Base-by-base conservation (phyloP, 2,113 vertebrate species). In the Sinocyclocheilus maitianheensis region DNA sequence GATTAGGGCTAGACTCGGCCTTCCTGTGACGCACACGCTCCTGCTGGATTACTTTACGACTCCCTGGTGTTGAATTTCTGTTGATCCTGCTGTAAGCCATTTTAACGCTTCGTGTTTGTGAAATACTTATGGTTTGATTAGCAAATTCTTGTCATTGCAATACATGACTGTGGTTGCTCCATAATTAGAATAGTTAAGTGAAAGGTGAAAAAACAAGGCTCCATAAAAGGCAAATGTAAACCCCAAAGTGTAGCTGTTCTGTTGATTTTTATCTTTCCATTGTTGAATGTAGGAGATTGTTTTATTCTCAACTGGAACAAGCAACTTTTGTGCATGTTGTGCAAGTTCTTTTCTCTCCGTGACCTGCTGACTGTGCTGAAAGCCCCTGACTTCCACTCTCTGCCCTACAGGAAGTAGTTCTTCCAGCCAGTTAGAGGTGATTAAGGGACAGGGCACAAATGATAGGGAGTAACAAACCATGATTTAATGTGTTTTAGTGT, bases 321-420 rank as follows among this genome's bases (percentile, higher is more conserved):
- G 63, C 16, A 20, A 51, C 58, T 83, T 77, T 72, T 77, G 63
- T 34, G 84, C 51, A 12, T 78, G 60, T 77, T 83, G 51, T 78
- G 62, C 43, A 83, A 85, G 69, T 83, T 85, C 80, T 81, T 74
- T 75, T 77, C 77, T 75, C 69, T 46, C 58, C 26, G 46, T 48
- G 69, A 71, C 80, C 71, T 85, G 87, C 83, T 88, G 83, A 88
- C 83, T 77, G 69, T 76, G 77, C 71, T 11, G 8, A 77, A 77
- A 77, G 14, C 24, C 51, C 0, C 79, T 65, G 51, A 48, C 58
- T 3, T 24, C 48, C 34, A 46, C 62, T 83, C 84, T 77, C 62
- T 85, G 37, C 58, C 62, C 62, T 78, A 63, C 34, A 81, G 43
- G 53, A 88, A 88, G 80, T 85, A 77, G 43, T 72, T 53, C 65